phyloP scores from a whole-genome alignment of 1,140 invertebrate genomes.

The Caenorhabditis briggsae region DNA sequence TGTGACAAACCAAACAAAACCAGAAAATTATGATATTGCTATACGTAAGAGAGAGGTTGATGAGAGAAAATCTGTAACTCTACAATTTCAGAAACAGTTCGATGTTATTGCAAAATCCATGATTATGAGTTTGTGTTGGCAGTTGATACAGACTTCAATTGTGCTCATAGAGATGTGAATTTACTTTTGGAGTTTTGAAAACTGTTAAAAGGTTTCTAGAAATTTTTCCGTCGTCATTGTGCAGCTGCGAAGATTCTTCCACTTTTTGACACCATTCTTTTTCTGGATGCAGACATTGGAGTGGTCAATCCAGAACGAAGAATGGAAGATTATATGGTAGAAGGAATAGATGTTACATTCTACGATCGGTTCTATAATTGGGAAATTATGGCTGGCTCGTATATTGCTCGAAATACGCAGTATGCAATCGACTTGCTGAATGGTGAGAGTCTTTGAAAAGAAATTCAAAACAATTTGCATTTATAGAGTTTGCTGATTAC shows the following conservation, averaged over 20 bases:
- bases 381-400: slow-evolving; percentile 73
- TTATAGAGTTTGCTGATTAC: slow-evolving; percentile 26
- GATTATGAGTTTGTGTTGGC: not conserved
- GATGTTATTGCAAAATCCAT: slow-evolving; percentile 26
- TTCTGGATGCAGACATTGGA: slow-evolving; percentile 74
- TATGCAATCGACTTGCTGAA: slow-evolving; percentile 69
- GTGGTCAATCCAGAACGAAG: slow-evolving; percentile 72
- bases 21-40: slow-evolving; percentile 9
- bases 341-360: slow-evolving; percentile 71
- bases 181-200: not conserved
- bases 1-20: slow-evolving; percentile 6
- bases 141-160: not conserved
- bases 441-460: slow-evolving; percentile 3
- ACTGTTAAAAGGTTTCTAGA: not conserved
- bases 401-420: slow-evolving; percentile 70
- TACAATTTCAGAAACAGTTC: slow-evolving; percentile 10
- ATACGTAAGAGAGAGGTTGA: not conserved
- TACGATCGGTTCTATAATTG: slow-evolving; percentile 76
- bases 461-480: not conserved
- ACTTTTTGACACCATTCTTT: slow-evolving; percentile 68
- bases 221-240: slow-evolving; percentile 55
- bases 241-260: not conserved
- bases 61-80: not conserved
- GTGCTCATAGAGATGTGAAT: slow-evolving; percentile 13
- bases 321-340: slow-evolving; percentile 73